Percentiles rank a stretch among this genome's conserved stretches.
phyloP scores from a whole-genome alignment of 2,797 vertebrate species.

The Prunella strophiata region DNA sequence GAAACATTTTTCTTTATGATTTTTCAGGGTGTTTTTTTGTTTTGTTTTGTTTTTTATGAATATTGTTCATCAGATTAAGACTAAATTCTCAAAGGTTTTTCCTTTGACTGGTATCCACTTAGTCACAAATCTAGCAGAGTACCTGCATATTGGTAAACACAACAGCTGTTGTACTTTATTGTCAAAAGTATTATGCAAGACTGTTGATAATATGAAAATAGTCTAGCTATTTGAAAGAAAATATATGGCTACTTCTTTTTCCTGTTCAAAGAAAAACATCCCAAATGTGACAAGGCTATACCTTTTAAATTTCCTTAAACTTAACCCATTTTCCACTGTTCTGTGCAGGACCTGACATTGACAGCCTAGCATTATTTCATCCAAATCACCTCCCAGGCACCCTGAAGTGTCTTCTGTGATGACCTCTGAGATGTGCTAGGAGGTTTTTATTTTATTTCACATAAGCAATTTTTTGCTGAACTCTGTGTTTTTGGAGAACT shows the following conservation, averaged over 20 bases:
- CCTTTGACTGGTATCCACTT: neutral
- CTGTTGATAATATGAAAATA: neutral
- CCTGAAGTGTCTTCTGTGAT: neutral
- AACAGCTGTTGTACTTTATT: neutral
- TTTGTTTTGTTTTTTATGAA: accelerated
- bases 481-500: neutral
- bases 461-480: neutral
- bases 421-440: neutral
- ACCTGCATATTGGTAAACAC: neutral
- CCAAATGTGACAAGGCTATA: neutral
- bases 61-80: neutral
- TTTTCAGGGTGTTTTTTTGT: neutral
- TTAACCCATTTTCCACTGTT: neutral
- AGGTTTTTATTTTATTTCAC: neutral
- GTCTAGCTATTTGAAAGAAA: neutral
- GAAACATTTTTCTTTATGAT: neutral
- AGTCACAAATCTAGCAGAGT: neutral
- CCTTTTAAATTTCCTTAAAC: neutral
- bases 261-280: neutral
- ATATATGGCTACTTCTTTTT: neutral
- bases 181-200: neutral
- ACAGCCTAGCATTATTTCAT: neutral
- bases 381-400: neutral
- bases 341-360: neutral
- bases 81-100: neutral